A percentile compares a stretch with the other conserved stretches of the same genome.
Evolutionary conservation across 1,140 invertebrate genomes (phyloP).

Genomic region (Cyrtorhinus lividipennis): DNA sequence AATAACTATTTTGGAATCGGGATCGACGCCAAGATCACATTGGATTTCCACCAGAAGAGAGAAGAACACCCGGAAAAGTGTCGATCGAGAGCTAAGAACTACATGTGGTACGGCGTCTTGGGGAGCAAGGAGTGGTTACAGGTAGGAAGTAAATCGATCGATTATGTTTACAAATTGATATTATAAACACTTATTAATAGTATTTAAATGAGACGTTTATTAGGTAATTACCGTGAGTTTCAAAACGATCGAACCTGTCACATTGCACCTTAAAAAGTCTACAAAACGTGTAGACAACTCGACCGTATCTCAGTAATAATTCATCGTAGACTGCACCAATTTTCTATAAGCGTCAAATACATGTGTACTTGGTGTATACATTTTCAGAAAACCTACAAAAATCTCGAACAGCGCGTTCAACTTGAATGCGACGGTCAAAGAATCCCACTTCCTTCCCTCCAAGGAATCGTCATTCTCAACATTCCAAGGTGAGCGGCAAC

Average conservation of each 20-base stretch:
- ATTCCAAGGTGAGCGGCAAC: conserved; percentile 59
- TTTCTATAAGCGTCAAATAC: too few species aligned
- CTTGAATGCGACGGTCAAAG: conserved; percentile 83
- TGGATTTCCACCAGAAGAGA: conserved; percentile 94
- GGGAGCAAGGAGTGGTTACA: conserved; percentile 82
- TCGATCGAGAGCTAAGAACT: conserved; percentile 81
- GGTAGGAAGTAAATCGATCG: conserved; percentile 24
- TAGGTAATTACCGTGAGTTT: too few species aligned
- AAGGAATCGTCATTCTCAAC: conserved; percentile 93
- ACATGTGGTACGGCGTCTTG: conserved; percentile 95
- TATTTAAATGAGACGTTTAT: background rate
- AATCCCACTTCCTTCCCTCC: conserved; percentile 80
- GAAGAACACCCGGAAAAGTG: conserved; percentile 98
- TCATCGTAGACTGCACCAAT: too few species aligned
- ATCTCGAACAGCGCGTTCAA: conserved; percentile 87
- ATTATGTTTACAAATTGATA: background rate
- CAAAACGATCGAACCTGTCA: too few species aligned
- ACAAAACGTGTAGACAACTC: too few species aligned
- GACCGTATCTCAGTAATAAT: too few species aligned
- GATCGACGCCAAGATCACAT: conserved; percentile 93
- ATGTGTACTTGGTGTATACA: too few species aligned
- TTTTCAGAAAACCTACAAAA: conserved; percentile 86
- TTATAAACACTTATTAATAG: background rate
- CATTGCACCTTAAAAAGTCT: too few species aligned
- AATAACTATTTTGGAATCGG: conserved; percentile 99